Evolutionary conservation across 2,113 vertebrate genomes (phyloP).

Genomic region (Mustelus asterias): DNA sequence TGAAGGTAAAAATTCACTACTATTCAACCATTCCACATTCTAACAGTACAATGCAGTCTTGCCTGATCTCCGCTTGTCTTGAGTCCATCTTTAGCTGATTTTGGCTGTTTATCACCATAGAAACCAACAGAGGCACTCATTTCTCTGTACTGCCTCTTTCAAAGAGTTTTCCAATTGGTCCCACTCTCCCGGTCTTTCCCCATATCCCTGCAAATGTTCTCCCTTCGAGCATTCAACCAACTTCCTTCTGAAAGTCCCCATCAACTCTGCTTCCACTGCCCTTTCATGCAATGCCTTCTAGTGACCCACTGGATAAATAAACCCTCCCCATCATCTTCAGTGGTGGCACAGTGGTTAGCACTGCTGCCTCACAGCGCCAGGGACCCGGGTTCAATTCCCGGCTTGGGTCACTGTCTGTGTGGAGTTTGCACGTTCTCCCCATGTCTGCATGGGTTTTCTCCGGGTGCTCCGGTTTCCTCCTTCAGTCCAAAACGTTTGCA

Average conservation of each 20-base stretch:
- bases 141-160: neutral
- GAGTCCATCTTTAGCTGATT: neutral
- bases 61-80: neutral
- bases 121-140: neutral
- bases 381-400: too few relatives aligned
- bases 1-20: constrained; percentile 42
- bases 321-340: too few relatives aligned
- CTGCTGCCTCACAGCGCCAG: too few relatives aligned
- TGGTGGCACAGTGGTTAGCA: too few relatives aligned
- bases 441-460: too few relatives aligned
- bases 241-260: neutral
- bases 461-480: too few relatives aligned
- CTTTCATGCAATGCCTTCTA: neutral
- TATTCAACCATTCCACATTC: neutral
- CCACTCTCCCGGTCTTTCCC: neutral
- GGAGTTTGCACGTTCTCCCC: too few relatives aligned
- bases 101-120: neutral
- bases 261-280: neutral
- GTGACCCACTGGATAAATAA: too few relatives aligned
- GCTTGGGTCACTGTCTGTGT: too few relatives aligned
- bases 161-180: neutral
- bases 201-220: neutral
- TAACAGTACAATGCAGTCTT: rapidly evolving
- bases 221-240: neutral
- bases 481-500: too few relatives aligned